These are phyloP conservation scores for Sebastes vulpes DNA, from an alignment of 2,797 vertebrate genomes.

Conservation along the genomic window DNA sequence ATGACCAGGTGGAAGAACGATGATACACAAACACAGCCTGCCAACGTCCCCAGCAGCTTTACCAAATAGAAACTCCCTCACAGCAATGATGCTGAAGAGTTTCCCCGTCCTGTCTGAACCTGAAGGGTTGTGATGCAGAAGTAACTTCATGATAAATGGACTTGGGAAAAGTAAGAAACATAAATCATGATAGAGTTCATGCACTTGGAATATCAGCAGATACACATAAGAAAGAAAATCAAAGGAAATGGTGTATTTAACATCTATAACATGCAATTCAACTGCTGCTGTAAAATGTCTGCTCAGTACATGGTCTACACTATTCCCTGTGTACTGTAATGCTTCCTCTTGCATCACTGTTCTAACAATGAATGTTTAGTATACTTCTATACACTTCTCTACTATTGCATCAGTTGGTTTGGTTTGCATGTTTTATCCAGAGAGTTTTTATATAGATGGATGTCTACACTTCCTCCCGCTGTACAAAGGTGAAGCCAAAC, in stretches of 20 bases:
- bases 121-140: not conserved
- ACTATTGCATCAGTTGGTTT: not conserved
- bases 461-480: too few relatives aligned
- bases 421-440: not conserved
- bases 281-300: too few relatives aligned
- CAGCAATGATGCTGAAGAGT: not conserved
- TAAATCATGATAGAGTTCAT: not conserved
- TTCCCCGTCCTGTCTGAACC: conserved; percentile 1
- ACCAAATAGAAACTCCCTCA: conserved; percentile 8
- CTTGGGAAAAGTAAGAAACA: not conserved
- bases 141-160: not conserved
- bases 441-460: too few relatives aligned
- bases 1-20: not conserved
- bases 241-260: too few relatives aligned
- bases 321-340: not conserved
- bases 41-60: not conserved
- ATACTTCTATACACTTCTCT: too few relatives aligned
- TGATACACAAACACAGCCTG: not conserved
- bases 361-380: too few relatives aligned
- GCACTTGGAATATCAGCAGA: not conserved
- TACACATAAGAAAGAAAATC: too few relatives aligned
- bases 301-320: not conserved
- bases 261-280: too few relatives aligned
- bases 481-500: too few relatives aligned
- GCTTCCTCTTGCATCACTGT: not conserved